phyloP scores from a whole-genome alignment of 2,888 invertebrate genomes.

The Lasioglossum marginatum region DNA sequence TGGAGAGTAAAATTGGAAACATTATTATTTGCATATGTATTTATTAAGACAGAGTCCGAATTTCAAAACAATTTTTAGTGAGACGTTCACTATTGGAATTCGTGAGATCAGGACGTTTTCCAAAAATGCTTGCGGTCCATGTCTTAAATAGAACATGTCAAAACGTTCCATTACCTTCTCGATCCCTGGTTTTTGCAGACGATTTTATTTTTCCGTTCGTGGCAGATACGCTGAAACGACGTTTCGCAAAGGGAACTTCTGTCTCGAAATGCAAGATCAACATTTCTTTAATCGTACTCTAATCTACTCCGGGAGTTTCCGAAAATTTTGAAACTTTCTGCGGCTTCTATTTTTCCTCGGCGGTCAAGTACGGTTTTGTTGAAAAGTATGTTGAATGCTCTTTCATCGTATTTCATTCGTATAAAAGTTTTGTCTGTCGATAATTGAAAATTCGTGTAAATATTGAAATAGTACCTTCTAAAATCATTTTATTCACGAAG shows the following conservation, averaged over 20 bases:
- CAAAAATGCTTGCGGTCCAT: neutral
- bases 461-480: neutral
- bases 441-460: neutral
- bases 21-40: neutral
- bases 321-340: neutral
- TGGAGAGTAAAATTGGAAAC: neutral
- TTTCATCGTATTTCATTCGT: neutral
- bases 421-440: neutral
- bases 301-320: neutral
- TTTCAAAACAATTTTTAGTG: neutral
- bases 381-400: neutral
- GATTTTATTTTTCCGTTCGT: neutral
- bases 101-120: neutral
- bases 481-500: neutral
- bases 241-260: neutral
- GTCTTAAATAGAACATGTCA: neutral
- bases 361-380: neutral
- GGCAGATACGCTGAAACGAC: neutral
- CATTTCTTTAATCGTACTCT: constrained; percentile 7
- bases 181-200: neutral
- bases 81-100: neutral
- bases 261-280: neutral
- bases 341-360: neutral
- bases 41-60: neutral
- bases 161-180: neutral